Evolutionary conservation across 1,140 invertebrate genomes (phyloP).

Genomic region (Triops longicaudatus): DNA sequence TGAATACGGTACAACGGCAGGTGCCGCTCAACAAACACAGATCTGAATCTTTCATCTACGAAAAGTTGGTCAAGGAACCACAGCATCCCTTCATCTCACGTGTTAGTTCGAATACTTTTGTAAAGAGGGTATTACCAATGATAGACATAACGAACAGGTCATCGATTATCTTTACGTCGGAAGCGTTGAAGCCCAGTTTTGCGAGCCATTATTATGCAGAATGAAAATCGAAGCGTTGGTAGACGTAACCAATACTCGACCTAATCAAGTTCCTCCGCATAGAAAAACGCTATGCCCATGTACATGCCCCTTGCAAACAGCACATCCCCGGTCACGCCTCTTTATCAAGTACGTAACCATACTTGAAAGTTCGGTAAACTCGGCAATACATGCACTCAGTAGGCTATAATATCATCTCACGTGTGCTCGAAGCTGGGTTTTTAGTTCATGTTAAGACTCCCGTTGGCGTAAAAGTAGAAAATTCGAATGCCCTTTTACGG

Average conservation of each 20-base stretch:
- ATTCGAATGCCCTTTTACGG: background rate
- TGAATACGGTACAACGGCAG: background rate
- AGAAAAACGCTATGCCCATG: constrained; percentile 32
- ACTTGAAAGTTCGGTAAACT: background rate
- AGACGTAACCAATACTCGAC: constrained; percentile 29
- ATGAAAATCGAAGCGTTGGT: constrained; percentile 30
- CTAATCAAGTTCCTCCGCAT: constrained; percentile 28
- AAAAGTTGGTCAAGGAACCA: background rate
- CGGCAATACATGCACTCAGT: too few species aligned
- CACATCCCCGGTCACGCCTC: constrained; percentile 28
- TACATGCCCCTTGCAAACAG: constrained; percentile 28
- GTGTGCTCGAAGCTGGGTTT: too few species aligned
- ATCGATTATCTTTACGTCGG: constrained; percentile 31
- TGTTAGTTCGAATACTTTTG: background rate
- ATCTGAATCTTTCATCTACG: constrained; percentile 1
- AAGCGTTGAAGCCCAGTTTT: constrained; percentile 31
- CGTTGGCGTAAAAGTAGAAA: too few species aligned
- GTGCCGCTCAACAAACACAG: background rate
- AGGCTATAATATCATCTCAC: too few species aligned
- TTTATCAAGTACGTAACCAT: constrained; percentile 21
- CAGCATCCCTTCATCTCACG: background rate
- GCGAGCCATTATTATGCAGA: constrained; percentile 31
- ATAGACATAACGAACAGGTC: constrained; percentile 21
- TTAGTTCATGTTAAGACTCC: too few species aligned
- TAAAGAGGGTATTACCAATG: background rate